Base-by-base conservation (phyloP, 2,888 invertebrate species). In the Itoplectis maculator region DNA sequence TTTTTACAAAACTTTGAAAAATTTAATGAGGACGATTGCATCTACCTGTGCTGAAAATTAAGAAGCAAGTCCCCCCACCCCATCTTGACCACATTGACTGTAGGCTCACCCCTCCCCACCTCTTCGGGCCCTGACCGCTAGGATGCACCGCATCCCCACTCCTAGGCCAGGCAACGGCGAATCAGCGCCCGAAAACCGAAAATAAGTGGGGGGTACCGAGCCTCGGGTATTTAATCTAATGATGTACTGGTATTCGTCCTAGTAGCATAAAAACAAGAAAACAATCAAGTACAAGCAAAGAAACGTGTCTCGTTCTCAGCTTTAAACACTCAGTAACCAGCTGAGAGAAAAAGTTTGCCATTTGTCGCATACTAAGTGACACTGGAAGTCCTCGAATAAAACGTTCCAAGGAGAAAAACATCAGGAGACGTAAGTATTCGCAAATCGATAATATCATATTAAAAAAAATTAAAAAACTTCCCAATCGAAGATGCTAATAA, bases 311-410 rank as follows among this genome's bases (percentile, higher is more conserved):
- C n/a, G n/a, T 47, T 47, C 47, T 47, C n/a, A 47, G 5, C 2
- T 5, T 47, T 5, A 47, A n/a, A 47, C n/a, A n/a, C 47, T 47
- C 47, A 47, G 47, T 5, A 47, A n/a, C 11, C n/a, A n/a, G 47
- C 47, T 47, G 47, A 47, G 47, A 47, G 47, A n/a, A 47, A n/a
- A n/a, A 47, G 1, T 47, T 47, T 47, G n/a, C n/a, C n/a, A n/a
- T n/a, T n/a, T n/a, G n/a, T n/a, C n/a, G n/a, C n/a, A n/a, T 0
- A 8, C 42, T 3, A 42, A 8, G 42, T 13, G n/a, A 47, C n/a
- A 47, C n/a, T 5, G n/a, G n/a, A 13, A 47, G n/a, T 2, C 8
- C 8, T 42, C 42, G 42, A 8, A 42, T n/a, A 5, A 47, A 47
- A 47, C 3, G 1, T n/a, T 47, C n/a, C 47, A n/a, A 47, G n/a